Conservation (phyloP, 2,888 invertebrate species). For the Trachelus stipa region DNA sequence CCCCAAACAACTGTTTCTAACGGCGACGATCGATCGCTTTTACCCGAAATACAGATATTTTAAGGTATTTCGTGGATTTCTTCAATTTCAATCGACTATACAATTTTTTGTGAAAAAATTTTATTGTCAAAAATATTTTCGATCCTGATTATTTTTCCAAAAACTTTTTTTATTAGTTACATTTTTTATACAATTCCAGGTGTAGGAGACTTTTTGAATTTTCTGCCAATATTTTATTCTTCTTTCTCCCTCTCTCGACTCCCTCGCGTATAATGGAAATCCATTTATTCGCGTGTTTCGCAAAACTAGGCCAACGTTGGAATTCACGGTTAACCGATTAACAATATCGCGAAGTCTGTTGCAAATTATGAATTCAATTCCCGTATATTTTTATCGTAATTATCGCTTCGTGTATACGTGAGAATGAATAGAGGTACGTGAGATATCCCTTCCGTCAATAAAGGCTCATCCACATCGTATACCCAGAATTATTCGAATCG, state of each 20-base stretch:
- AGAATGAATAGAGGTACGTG: not conserved
- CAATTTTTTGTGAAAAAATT: not conserved
- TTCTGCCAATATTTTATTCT: not conserved
- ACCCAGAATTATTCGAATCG: not conserved
- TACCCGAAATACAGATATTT: not conserved
- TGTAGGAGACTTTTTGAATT: not conserved
- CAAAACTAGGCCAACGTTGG: not conserved
- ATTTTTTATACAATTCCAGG: not conserved
- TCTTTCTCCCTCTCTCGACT: not conserved
- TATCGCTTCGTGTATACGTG: not conserved
- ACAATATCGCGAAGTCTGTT: not conserved
- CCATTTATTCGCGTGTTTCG: not conserved
- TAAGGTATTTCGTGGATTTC: not conserved
- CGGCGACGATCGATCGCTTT: not conserved
- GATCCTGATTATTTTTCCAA: not conserved
- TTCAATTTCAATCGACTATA: not conserved
- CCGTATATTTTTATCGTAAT: not conserved
- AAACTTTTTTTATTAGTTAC: not conserved
- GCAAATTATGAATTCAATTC: not conserved
- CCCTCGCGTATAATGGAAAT: not conserved
- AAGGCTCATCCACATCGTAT: not conserved
- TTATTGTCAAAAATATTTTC: not conserved
- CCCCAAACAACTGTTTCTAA: not conserved
- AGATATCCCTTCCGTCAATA: not conserved
- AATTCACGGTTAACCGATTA: not conserved